phyloP scores from a whole-genome alignment of 2,113 vertebrate species.

The Brienomyrus brachyistius region DNA sequence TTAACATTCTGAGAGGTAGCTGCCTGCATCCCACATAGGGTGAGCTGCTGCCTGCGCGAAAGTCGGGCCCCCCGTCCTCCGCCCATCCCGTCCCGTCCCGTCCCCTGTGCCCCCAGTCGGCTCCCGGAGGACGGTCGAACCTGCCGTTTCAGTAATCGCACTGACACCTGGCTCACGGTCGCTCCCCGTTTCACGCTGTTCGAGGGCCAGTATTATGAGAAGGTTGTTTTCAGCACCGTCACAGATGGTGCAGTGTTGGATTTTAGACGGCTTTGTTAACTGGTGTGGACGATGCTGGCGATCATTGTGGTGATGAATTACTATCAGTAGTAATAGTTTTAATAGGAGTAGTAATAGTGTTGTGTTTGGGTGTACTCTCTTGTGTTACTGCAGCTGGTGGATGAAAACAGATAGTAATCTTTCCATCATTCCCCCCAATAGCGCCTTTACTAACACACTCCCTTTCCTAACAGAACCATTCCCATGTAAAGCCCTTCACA shows the following conservation, averaged over 20 bases:
- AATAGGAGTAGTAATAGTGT: not conserved
- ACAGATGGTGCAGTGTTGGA: not conserved
- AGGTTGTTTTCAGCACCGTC: not conserved
- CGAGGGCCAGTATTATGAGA: not conserved
- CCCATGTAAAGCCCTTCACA: not conserved
- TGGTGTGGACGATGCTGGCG: not conserved
- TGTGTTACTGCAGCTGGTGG: not conserved
- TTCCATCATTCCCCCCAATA: not conserved
- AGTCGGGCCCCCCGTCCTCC: not conserved
- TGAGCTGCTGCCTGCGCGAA: not conserved
- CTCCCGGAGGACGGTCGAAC: not conserved
- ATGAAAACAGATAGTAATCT: not conserved
- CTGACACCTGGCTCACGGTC: not conserved
- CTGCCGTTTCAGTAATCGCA: not conserved
- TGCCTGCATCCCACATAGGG: not conserved
- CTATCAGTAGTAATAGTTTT: not conserved
- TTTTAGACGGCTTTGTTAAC: not conserved
- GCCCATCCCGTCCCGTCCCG: not conserved
- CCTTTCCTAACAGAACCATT: not conserved
- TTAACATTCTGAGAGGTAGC: not conserved
- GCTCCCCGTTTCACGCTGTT: not conserved
- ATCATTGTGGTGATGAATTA: not conserved
- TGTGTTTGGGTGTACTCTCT: not conserved
- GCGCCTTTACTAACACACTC: not conserved
- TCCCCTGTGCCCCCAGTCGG: not conserved